phyloP scores from a whole-genome alignment of 2,797 vertebrate genomes.

The Semotilus atromaculatus region DNA sequence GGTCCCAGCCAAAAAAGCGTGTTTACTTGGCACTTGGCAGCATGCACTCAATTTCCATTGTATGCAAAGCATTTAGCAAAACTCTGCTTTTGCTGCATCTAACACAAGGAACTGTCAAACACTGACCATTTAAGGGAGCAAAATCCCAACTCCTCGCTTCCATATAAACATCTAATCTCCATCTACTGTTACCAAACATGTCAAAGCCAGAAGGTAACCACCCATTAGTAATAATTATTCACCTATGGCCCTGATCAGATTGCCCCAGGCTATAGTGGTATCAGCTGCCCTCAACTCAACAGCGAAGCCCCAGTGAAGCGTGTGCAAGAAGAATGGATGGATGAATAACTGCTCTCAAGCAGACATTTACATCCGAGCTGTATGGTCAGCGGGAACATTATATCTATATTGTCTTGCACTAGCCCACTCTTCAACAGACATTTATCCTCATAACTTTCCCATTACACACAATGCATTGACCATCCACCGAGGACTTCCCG shows the following conservation, averaged over 20 bases:
- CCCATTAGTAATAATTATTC: slow-evolving; percentile 38
- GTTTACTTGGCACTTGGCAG: neutral
- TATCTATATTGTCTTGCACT: slow-evolving; percentile 58
- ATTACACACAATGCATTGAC: slow-evolving; percentile 58
- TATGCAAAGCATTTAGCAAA: slow-evolving; percentile 22
- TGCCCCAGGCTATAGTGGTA: neutral
- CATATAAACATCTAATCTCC: neutral
- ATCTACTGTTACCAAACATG: neutral
- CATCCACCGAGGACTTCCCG: slow-evolving; percentile 55
- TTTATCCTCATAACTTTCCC: slow-evolving; percentile 63
- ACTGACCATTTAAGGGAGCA: slow-evolving; percentile 15
- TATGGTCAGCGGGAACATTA: slow-evolving; percentile 61
- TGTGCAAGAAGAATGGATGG: slow-evolving; percentile 39
- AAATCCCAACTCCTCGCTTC: neutral
- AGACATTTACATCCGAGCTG: slow-evolving; percentile 58
- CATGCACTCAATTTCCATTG: neutral
- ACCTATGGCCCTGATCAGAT: slow-evolving; percentile 24
- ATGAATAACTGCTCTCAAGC: slow-evolving; percentile 58
- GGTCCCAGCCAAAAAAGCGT: neutral
- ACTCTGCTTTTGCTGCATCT: neutral
- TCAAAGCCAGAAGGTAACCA: slow-evolving; percentile 17
- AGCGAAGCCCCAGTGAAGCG: slow-evolving; percentile 1
- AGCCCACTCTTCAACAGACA: slow-evolving; percentile 54
- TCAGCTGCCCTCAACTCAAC: slow-evolving; percentile 52
- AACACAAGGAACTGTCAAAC: neutral